phyloP scores from a whole-genome alignment of 1,140 invertebrate genomes.

The Cotesia glomerata region DNA sequence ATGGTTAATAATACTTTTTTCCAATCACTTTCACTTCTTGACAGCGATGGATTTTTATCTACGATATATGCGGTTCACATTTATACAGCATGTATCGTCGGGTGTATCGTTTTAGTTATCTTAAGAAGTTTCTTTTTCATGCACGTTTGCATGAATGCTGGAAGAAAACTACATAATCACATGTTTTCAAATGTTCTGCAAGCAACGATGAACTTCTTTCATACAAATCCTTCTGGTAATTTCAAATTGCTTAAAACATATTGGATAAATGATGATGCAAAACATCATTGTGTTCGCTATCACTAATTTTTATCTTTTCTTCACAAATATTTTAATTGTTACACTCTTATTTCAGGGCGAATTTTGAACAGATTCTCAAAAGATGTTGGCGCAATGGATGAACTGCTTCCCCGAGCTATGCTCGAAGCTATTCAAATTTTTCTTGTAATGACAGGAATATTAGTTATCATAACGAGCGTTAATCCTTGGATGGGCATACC shows the following conservation, averaged over 20 bases:
- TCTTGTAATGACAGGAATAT: conserved; percentile 56
- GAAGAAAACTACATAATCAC: conserved; percentile 77
- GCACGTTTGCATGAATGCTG: conserved; percentile 81
- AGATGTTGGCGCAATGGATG: conserved; percentile 68
- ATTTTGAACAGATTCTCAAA: conserved; percentile 58
- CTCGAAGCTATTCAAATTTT: conserved; percentile 70
- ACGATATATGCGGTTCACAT: conserved; percentile 52
- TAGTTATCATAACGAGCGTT: conserved; percentile 65
- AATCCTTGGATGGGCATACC: conserved; percentile 68
- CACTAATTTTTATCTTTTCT: no score
- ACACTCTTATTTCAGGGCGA: conserved; percentile 33
- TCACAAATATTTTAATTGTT: no score
- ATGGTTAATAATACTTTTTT: conserved; percentile 31
- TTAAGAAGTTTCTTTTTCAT: conserved; percentile 75
- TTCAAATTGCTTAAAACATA: neutral
- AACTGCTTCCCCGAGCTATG: conserved; percentile 70
- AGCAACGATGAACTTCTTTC: conserved; percentile 85
- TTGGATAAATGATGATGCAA: neutral
- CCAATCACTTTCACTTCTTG: conserved; percentile 32
- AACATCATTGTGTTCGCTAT: no score
- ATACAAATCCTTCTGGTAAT: conserved; percentile 78
- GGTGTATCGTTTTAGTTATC: conserved; percentile 63
- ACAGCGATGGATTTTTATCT: conserved; percentile 43
- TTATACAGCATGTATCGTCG: conserved; percentile 53
- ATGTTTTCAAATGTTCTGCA: conserved; percentile 83